Evolutionary conservation across 2,888 invertebrate genomes (phyloP).

Genomic region (Eudasyphora cyanicolor): DNA sequence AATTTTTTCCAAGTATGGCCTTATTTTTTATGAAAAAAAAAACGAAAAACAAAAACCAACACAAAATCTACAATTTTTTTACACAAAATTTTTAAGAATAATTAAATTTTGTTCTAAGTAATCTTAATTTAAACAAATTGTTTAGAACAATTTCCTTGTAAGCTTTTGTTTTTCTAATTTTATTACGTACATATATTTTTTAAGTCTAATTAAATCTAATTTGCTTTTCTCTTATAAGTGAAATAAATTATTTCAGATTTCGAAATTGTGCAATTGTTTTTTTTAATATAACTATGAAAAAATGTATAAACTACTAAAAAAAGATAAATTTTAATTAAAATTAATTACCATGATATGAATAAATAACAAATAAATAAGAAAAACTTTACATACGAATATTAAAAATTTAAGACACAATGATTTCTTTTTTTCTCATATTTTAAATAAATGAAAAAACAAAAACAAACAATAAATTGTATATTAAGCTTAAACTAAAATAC

Average conservation of each 20-base stretch:
- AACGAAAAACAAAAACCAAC: conserved; percentile 9
- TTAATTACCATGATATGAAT: conserved; percentile 40
- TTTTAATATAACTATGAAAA: conserved; percentile 53
- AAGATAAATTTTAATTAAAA: conserved; percentile 17
- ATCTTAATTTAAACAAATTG: conserved; percentile 61
- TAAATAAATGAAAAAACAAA: conserved; percentile 42
- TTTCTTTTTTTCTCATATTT: conserved; percentile 35
- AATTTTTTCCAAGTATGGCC: conserved; percentile 61
- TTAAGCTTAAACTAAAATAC: conserved; percentile 30
- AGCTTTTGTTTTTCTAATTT: conserved; percentile 59
- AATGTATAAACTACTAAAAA: conserved; percentile 49
- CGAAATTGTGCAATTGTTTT: conserved; percentile 65
- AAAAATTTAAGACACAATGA: conserved; percentile 55
- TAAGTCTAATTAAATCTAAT: conserved; percentile 12
- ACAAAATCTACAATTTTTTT: conserved; percentile 49
- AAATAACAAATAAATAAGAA: conserved; percentile 40
- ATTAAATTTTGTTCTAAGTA: conserved; percentile 24
- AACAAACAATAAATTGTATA: conserved; percentile 42
- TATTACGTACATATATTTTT: conserved; percentile 31
- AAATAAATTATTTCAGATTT: conserved; percentile 58
- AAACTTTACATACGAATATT: conserved; percentile 56
- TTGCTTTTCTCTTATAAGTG: conserved; percentile 27
- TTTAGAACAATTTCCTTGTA: conserved; percentile 63
- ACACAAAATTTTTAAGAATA: conserved; percentile 38
- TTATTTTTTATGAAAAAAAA: conserved; percentile 64